These are phyloP conservation scores for Charanyca ferruginea DNA, from an alignment of 2,888 invertebrate species.

Conservation along the genomic window DNA sequence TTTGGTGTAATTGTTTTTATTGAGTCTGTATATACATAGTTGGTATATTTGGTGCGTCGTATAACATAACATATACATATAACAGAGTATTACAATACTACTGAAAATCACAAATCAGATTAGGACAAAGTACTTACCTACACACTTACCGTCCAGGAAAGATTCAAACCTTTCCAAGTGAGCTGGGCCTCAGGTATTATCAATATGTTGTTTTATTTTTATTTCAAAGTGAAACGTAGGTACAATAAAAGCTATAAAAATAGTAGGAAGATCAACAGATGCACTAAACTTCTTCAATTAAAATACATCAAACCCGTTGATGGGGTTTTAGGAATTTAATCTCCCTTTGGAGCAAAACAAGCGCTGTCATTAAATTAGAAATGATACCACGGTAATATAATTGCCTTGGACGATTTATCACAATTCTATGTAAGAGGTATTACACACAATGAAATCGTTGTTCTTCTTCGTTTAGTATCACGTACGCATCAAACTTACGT, in stretches of 20 bases:
- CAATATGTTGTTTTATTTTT: background rate
- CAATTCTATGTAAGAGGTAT: background rate
- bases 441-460: background rate
- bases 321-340: slow-evolving; percentile 31
- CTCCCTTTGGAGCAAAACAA: slow-evolving; percentile 17
- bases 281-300: slow-evolving; percentile 36
- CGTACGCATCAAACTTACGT: slow-evolving; percentile 25
- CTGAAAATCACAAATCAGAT: too few species aligned
- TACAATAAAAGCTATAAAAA: slow-evolving; percentile 8
- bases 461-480: slow-evolving; percentile 38
- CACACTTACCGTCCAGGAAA: too few species aligned
- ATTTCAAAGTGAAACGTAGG: background rate
- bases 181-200: background rate
- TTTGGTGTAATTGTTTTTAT: too few species aligned
- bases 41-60: too few species aligned
- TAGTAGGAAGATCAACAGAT: slow-evolving; percentile 6
- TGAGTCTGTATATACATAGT: too few species aligned
- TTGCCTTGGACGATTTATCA: background rate
- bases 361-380: too few species aligned
- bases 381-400: too few species aligned
- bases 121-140: too few species aligned
- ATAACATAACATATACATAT: too few species aligned
- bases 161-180: background rate
- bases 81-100: too few species aligned
- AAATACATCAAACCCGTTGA: slow-evolving; percentile 29